These are phyloP conservation scores for Andrena cerasifolii DNA, from an alignment of 1,140 invertebrate species.

Conservation along the genomic window DNA sequence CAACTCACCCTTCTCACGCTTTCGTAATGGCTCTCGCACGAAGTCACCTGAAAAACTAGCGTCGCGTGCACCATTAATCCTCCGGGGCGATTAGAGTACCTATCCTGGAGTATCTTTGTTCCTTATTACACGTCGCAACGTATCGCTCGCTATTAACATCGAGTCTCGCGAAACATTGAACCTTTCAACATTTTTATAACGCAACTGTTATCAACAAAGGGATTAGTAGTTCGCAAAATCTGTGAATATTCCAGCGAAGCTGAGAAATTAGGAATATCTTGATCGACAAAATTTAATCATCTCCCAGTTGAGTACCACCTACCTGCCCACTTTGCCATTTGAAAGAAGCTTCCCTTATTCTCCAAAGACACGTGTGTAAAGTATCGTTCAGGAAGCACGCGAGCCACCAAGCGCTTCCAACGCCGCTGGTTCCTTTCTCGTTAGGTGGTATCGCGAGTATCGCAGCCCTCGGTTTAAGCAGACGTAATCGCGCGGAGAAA, in stretches of 20 bases:
- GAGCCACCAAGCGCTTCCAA: constrained; percentile 12
- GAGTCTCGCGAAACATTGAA: neutral
- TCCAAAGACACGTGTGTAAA: too few species aligned
- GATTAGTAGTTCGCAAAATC: too few species aligned
- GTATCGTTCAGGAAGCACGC: too few species aligned
- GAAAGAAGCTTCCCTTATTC: too few species aligned
- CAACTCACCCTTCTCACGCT: constrained; percentile 68
- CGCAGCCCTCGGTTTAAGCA: constrained; percentile 2
- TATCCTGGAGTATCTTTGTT: constrained; percentile 53
- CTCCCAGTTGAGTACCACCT: too few species aligned
- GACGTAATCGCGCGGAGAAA: constrained; percentile 57
- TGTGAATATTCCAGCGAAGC: too few species aligned
- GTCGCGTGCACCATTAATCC: constrained; percentile 66
- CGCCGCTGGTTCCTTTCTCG: neutral
- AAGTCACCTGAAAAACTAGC: constrained; percentile 64
- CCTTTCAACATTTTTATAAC: too few species aligned
- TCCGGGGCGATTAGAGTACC: constrained; percentile 53
- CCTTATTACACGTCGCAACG: constrained; percentile 18
- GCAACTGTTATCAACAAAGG: too few species aligned
- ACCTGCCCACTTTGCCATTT: too few species aligned
- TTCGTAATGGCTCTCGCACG: constrained; percentile 67
- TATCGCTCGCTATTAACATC: neutral
- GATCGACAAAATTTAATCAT: too few species aligned
- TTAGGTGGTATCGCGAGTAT: constrained; percentile 8
- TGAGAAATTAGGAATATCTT: too few species aligned